phyloP scores from a whole-genome alignment of 2,888 invertebrate species.

The Drosophila buzzatii region DNA sequence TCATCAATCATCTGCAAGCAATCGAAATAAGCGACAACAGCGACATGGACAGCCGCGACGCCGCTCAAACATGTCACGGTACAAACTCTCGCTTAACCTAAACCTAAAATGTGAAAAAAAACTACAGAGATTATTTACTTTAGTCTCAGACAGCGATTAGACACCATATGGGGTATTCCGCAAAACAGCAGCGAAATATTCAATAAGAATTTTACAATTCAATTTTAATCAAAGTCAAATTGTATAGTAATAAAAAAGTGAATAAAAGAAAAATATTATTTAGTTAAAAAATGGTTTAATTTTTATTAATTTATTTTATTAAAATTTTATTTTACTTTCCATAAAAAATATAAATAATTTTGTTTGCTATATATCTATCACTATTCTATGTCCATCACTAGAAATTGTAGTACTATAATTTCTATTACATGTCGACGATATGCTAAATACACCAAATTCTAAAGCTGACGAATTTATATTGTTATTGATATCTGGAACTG shows the following conservation, averaged over 20 bases:
- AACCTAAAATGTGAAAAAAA: slow-evolving; percentile 63
- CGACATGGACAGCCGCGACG: slow-evolving; percentile 31
- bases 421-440: background rate
- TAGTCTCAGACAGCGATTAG: slow-evolving; percentile 45
- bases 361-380: too few species aligned
- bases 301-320: too few species aligned
- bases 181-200: background rate
- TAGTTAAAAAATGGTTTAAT: background rate
- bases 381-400: too few species aligned
- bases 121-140: slow-evolving; percentile 71
- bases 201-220: background rate
- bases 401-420: background rate
- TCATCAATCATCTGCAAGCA: slow-evolving; percentile 81
- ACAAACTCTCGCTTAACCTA: slow-evolving; percentile 79
- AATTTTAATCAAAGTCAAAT: background rate
- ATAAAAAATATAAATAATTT: too few species aligned
- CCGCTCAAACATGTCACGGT: slow-evolving; percentile 81
- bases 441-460: background rate
- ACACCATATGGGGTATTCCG: slow-evolving; percentile 22
- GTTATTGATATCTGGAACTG: slow-evolving; percentile 14
- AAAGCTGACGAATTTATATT: background rate
- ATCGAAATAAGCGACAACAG: slow-evolving; percentile 56
- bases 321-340: too few species aligned
- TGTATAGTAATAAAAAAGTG: background rate
- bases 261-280: background rate